These are phyloP conservation scores for Adineta ricciae DNA, from an alignment of 2,888 invertebrate species.

Conservation along the genomic window DNA sequence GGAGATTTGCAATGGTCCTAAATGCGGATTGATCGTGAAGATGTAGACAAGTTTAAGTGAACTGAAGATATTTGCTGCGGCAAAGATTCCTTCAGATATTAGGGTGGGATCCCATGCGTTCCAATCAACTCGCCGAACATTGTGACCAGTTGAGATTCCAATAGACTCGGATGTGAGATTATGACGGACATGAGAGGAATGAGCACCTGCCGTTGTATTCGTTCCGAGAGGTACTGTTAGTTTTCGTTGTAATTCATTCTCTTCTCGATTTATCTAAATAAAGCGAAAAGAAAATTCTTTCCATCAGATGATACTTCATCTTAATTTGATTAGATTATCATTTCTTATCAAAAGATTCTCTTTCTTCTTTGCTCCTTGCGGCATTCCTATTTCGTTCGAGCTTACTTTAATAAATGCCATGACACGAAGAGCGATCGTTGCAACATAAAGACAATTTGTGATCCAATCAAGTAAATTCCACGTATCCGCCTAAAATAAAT, in stretches of 20 bases:
- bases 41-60: conserved; percentile 80
- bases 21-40: conserved; percentile 81
- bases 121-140: conserved; percentile 66
- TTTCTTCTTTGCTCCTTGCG: no score
- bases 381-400: no score
- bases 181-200: background rate
- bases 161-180: background rate
- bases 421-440: conserved; percentile 70
- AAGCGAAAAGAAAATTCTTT: background rate
- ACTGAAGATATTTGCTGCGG: conserved; percentile 90
- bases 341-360: no score
- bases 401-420: conserved; percentile 27
- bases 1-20: conserved; percentile 82
- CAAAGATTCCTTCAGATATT: conserved; percentile 67
- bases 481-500: conserved; percentile 55
- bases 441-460: conserved; percentile 91
- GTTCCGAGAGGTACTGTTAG: background rate
- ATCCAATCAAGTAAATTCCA: conserved; percentile 99
- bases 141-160: background rate
- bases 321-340: background rate
- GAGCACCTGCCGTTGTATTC: background rate
- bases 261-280: background rate
- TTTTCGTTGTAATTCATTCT: background rate
- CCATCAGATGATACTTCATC: background rate
- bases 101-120: conserved; percentile 97